Conservation (phyloP, 1,140 invertebrate species). For the Thaumatotibia leucotreta region DNA sequence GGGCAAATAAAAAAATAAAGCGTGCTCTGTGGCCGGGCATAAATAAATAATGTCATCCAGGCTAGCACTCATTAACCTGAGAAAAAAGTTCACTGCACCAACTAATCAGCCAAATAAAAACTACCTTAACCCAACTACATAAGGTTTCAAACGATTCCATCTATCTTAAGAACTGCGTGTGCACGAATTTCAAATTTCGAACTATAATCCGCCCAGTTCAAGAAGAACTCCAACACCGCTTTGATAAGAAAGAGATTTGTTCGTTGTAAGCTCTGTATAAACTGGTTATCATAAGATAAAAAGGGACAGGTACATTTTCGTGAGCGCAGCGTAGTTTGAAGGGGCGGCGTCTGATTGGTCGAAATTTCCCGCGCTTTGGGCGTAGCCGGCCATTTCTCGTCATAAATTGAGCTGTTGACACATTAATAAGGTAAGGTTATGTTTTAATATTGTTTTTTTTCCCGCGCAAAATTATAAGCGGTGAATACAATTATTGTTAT, state of each 20-base stretch:
- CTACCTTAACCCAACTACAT: neutral
- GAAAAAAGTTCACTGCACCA: constrained; percentile 13
- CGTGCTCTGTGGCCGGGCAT: constrained; percentile 27
- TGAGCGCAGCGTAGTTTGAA: constrained; percentile 31
- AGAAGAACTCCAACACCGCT: neutral
- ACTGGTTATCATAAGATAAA: constrained; percentile 19
- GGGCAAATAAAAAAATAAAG: constrained; percentile 16
- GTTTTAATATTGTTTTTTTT: constrained; percentile 68
- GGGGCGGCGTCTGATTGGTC: constrained; percentile 36
- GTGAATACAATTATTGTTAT: constrained; percentile 16
- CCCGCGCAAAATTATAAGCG: constrained; percentile 19
- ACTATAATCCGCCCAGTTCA: neutral
- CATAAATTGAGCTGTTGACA: constrained; percentile 31
- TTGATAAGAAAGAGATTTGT: neutral
- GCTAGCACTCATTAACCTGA: constrained; percentile 28
- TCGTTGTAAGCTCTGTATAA: neutral
- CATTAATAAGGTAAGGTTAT: constrained; percentile 71
- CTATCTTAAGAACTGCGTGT: neutral
- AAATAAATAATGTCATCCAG: constrained; percentile 51
- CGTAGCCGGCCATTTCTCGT: constrained; percentile 60
- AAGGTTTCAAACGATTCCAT: neutral
- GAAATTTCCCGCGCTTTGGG: constrained; percentile 47
- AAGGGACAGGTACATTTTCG: constrained; percentile 30
- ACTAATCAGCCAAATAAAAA: neutral
- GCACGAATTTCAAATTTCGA: constrained; percentile 11